phyloP scores from a whole-genome alignment of 2,113 vertebrate species.

The Xenus cinereus region DNA sequence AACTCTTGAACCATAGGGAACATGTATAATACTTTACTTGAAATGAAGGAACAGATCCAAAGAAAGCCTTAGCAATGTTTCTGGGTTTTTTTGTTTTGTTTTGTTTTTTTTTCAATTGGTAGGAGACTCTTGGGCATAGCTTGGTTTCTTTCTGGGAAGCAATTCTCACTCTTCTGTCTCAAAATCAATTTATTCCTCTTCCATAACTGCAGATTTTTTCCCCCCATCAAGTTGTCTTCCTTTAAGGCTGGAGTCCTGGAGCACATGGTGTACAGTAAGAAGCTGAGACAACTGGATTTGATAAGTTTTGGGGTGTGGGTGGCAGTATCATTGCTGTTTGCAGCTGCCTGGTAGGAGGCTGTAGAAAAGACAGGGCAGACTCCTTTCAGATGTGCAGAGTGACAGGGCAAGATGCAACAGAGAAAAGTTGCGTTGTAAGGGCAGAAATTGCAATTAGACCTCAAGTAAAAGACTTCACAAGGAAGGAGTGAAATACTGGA shows the following conservation, averaged over 20 bases:
- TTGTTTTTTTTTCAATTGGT: not conserved
- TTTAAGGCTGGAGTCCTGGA: not conserved
- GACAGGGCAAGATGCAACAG: not conserved
- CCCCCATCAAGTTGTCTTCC: too few relatives aligned
- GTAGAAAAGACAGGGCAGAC: not conserved
- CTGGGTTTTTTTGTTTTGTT: too few relatives aligned
- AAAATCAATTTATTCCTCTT: not conserved
- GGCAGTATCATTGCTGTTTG: not conserved
- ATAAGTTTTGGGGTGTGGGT: not conserved
- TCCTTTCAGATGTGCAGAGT: not conserved
- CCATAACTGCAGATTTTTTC: not conserved
- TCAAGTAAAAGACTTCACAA: not conserved
- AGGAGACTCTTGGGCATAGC: not conserved
- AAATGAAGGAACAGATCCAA: not conserved
- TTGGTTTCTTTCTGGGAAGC: not conserved
- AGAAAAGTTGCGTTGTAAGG: not conserved
- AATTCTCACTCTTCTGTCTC: not conserved
- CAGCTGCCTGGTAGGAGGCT: not conserved
- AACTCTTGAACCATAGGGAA: not conserved
- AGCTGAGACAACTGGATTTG: not conserved
- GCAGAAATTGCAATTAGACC: not conserved
- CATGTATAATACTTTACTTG: not conserved
- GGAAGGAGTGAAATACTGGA: not conserved
- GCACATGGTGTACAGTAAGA: rapidly evolving
- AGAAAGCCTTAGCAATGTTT: not conserved